Base-by-base conservation (phyloP, 2,797 vertebrate genomes). In the Adrianichthys oophorus region DNA sequence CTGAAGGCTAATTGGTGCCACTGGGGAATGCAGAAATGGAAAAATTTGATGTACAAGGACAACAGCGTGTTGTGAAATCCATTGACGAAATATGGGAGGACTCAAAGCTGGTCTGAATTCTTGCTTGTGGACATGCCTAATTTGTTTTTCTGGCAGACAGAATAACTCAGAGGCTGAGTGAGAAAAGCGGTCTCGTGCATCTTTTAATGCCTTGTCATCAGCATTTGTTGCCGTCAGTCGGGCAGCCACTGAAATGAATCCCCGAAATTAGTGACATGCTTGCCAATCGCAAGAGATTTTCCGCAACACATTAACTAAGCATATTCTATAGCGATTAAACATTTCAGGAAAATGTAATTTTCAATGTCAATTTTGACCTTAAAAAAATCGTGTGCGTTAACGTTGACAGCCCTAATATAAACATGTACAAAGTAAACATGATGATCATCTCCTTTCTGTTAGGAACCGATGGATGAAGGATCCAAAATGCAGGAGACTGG, bases 1-100 rank as follows among this genome's bases (percentile, higher is more conserved):
- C 70, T 63, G 59, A 52, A 48, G 73, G 70, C 69, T 85, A 86
- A 85, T 87, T 81, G 78, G 70, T 66, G 70, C 82, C 77, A 75
- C 19, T 3, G 58, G 87, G 79, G 67, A 68, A 74, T 67, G 60
- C 57, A 62, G 59, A 73, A 72, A 76, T 51, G 59, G 64, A 55
- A 80, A 50, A 68, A 60, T 74, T 74, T 48, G 44, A 32, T 61
- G 68, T 53, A 69, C 80, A 85, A 85, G 82, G 82, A 73, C 81
- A 74, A 62, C 59, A 72, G 53, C 62, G 63, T 44, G 26, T 55
- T 37, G 50, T 65, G 59, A 76, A 73, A 84, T 75, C 63, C 68
- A 74, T 84, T 63, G 75, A 37, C 24, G 24, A 10, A 32, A 53
- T 59, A 47, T 16, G 69, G 61, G 72, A 72, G 74, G 68, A 72